Conservation (phyloP, 2,888 invertebrate species). For the Hypomecis punctinalis region DNA sequence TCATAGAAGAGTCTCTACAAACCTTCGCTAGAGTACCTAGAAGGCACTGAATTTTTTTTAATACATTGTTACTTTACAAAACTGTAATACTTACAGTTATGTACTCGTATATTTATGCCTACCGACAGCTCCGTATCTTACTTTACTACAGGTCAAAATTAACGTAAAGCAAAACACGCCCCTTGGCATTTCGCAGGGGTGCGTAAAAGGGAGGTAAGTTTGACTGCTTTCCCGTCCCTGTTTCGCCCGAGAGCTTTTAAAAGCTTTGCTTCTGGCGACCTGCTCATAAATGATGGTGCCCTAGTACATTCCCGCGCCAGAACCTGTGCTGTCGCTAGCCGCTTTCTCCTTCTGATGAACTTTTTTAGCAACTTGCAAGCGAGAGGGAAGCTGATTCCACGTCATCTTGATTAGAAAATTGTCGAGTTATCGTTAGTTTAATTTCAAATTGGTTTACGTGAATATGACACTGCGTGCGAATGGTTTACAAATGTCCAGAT, state of each 20-base stretch:
- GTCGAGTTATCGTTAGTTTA: too few relatives aligned
- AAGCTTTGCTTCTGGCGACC: conserved; percentile 64
- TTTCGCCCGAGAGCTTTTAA: conserved; percentile 69
- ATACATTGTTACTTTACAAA: too few relatives aligned
- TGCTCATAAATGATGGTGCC: conserved; percentile 57
- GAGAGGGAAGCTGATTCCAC: conserved; percentile 40
- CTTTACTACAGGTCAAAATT: conserved; percentile 15
- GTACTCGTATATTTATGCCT: too few relatives aligned
- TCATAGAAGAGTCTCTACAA: too few relatives aligned
- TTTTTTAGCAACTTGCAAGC: conserved; percentile 55
- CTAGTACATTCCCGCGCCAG: conserved; percentile 82
- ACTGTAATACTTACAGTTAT: too few relatives aligned
- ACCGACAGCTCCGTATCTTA: too few relatives aligned
- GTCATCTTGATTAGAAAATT: too few relatives aligned
- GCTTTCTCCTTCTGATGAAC: conserved; percentile 78
- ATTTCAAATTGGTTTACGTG: too few relatives aligned
- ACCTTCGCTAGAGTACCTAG: too few relatives aligned
- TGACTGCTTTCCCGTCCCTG: conserved; percentile 57
- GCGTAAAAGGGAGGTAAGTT: conserved; percentile 57
- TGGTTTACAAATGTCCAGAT: too few relatives aligned
- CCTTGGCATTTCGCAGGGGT: conserved; percentile 48
- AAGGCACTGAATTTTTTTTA: too few relatives aligned
- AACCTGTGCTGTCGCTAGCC: conserved; percentile 82
- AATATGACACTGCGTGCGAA: too few relatives aligned
- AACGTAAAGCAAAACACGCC: conserved; percentile 47